Conservation (phyloP, 2,888 invertebrate genomes). For the Standfussiana lucernea region DNA sequence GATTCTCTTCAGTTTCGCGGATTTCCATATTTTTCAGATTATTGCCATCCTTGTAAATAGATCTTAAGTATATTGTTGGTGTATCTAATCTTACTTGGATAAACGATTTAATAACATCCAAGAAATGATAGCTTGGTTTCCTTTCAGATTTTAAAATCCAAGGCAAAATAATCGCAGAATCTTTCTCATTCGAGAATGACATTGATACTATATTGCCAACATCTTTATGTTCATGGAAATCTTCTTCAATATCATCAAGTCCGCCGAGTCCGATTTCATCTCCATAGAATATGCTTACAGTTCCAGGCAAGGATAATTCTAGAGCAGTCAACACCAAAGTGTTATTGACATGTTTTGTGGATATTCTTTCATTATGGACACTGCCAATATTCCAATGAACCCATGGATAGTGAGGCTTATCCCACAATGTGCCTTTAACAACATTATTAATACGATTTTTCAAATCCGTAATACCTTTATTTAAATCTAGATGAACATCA, state of each 20-base stretch:
- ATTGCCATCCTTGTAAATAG: constrained; percentile 92
- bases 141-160: constrained; percentile 92
- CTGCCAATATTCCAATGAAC: constrained; percentile 95
- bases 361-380: constrained; percentile 91
- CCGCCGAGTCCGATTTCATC: constrained; percentile 95
- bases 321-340: constrained; percentile 93
- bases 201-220: constrained; percentile 93
- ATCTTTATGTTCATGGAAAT: constrained; percentile 91
- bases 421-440: constrained; percentile 91
- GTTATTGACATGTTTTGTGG: constrained; percentile 91
- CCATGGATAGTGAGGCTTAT: constrained; percentile 93
- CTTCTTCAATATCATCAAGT: constrained; percentile 89
- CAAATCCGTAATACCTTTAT: constrained; percentile 90
- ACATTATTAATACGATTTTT: constrained; percentile 91
- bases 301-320: constrained; percentile 95
- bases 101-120: constrained; percentile 91
- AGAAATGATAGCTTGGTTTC: constrained; percentile 87
- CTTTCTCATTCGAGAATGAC: constrained; percentile 90
- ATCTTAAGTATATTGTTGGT: constrained; percentile 94
- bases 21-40: constrained; percentile 93
- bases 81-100: constrained; percentile 91
- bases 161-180: constrained; percentile 88
- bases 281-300: constrained; percentile 97
- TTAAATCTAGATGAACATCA: constrained; percentile 92
- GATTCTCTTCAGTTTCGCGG: constrained; percentile 91